Evolutionary conservation across 1,140 invertebrate genomes (phyloP), one percentile per base, ranked within the genome.

Genomic region (Diprion similis): DNA sequence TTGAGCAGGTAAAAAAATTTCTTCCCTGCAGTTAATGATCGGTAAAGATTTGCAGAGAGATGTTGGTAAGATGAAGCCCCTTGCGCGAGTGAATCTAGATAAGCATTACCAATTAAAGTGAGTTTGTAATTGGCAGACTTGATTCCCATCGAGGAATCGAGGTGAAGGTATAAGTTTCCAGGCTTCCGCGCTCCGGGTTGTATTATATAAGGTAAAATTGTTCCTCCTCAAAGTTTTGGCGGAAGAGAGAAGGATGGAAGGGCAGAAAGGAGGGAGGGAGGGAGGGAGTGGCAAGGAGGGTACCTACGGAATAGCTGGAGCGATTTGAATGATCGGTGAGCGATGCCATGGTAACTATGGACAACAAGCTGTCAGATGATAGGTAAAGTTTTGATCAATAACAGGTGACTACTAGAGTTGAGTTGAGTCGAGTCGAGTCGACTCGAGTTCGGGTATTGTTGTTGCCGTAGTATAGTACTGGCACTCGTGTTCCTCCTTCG

Each of bases 291-390:
- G 68, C 77, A 72, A 84, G 67, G 15, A 17, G 67, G 15, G 19
- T 68, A 37, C 10, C 10, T 37, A 37, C 24, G 51, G 51, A 59
- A 45, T 37, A 47, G 46, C 24, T 37, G 24, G 24, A 48, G 46
- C 69, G 69, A 70, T 85, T 83, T 78, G 80, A 84, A 83, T 85
- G 81, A 86, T 86, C 81, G 84, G 79, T 72, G 71, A 76, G 74
- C 73, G 83, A 84, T 80, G 73, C 85, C 85, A 88, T 88, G 85
- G 87, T 78, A 86, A 88, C 87, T 84, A 68, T 79, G 78, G 85
- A 87, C 86, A 88, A 88, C 87, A 88, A 88, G 82, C 83, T 87
- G 85, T 86, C 85, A 86, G 86, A 88, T 87, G 83, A 88, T 87
- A 85, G 85, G 84, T 72, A 87, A 84, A 87, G 75, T 86, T 87